Evolutionary conservation across 2,113 vertebrate genomes (phyloP), one percentile per base, ranked within the genome.

Genomic region (Plectropomus leopardus): DNA sequence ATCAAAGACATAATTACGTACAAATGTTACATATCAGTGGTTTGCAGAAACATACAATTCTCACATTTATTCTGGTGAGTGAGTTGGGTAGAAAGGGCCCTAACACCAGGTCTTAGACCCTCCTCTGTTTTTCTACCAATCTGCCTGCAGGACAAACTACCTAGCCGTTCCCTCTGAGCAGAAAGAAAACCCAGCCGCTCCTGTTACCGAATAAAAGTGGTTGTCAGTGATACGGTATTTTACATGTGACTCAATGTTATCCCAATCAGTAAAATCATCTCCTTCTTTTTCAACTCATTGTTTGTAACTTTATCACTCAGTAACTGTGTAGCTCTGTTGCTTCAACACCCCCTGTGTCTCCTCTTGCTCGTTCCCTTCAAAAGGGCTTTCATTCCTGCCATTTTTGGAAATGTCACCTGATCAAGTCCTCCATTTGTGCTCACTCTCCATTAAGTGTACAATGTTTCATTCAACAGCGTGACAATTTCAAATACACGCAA

Each of bases 151-250:
- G 92, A 97, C 97, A 92, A 96, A 98, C 95, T 99, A 99, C 89
- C 96, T 99, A 82, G 97, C 98, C 14, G 95, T 99, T 89, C 97
- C 98, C 0, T 98, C 97, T 11, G 97, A 97, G 92, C 97, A 98
- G 93, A 99, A 98, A 96, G 98, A 98, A 75, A 96, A 95, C 84
- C 95, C 95, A 19, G 94, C 92, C 0, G 95, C 96, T 68, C 96
- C 97, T 2, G 97, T 97, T 90, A 95, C 96, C 84, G 96, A 98
- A 85, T 98, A 97, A 95, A 90, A 84, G 87, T 30, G 79, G 50
- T 91, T 92, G 67, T 92, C 89, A 88, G 7, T 84, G 75, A 90
- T 81, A 95, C 90, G 94, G 94, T 96, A 95, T 93, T 95, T 94
- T 87, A 48, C 64, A 90, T 86, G 87, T 87, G 71, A 84, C n/a